Percentiles rank a stretch among this genome's conserved stretches.
Conservation (phyloP, 2,113 vertebrate genomes). For the Hydrochoerus hydrochaeris region DNA sequence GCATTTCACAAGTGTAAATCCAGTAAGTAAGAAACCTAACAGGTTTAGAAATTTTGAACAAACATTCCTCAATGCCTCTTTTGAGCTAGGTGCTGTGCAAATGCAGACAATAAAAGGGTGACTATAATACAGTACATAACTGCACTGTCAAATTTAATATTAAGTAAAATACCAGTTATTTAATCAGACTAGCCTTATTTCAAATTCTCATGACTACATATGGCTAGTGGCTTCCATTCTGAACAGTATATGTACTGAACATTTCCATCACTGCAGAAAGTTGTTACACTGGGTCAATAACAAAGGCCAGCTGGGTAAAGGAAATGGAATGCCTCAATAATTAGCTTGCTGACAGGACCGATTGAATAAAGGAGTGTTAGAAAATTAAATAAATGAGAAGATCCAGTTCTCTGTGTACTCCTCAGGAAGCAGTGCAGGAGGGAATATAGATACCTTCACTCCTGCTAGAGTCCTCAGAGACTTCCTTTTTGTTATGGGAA, state of each 20-base stretch:
- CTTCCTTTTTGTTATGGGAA: constrained; percentile 40
- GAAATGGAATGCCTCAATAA: constrained; percentile 17
- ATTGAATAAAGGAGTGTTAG: not conserved
- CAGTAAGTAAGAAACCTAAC: not conserved
- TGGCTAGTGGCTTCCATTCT: not conserved
- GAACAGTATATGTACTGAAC: not conserved
- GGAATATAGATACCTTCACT: not conserved
- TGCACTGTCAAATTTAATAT: constrained; percentile 11
- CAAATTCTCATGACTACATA: not conserved
- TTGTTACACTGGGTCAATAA: not conserved
- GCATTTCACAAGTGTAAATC: not conserved
- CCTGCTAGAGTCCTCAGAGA: constrained; percentile 18
- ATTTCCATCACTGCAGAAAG: not conserved
- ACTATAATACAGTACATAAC: not conserved
- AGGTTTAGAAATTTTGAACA: constrained; percentile 48
- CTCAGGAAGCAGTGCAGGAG: not conserved
- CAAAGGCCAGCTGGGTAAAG: not conserved
- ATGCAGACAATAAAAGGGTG: not conserved
- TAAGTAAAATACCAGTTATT: constrained; percentile 26
- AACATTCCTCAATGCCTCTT: not conserved
- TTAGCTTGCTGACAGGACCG: not conserved
- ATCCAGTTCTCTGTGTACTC: not conserved
- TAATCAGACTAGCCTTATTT: not conserved
- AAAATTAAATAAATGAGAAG: not conserved
- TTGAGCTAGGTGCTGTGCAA: not conserved